Percentiles rank a stretch among this genome's conserved stretches.
phyloP scores from a whole-genome alignment of 2,113 vertebrate species.

The Struthidea cinerea region DNA sequence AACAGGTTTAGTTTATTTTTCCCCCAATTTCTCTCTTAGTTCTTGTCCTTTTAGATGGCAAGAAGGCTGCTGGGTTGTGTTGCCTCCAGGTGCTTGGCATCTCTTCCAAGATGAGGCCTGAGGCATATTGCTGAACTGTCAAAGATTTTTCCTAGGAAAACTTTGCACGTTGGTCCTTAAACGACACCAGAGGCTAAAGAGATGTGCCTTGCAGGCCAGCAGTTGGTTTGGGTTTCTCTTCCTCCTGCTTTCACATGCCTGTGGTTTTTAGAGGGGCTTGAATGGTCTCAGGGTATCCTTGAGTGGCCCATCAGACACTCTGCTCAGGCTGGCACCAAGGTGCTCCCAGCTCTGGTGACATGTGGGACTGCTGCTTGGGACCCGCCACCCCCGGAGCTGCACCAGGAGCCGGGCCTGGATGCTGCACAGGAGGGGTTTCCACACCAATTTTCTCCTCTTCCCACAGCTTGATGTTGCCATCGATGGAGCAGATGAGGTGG shows the following conservation, averaged over 20 bases:
- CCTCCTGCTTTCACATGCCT: not conserved
- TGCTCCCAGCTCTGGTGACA: not conserved
- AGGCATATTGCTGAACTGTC: not conserved
- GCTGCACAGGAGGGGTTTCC: not conserved
- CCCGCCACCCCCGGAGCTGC: accelerated
- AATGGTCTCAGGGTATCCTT: not conserved
- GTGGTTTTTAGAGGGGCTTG: not conserved
- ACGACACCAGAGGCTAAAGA: not conserved
- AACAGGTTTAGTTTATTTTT: not conserved
- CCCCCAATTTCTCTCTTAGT: not conserved
- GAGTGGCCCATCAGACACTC: not conserved
- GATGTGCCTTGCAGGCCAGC: not conserved
- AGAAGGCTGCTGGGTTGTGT: not conserved
- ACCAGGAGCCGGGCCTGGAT: not conserved
- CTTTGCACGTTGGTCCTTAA: not conserved
- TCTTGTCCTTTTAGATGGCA: not conserved
- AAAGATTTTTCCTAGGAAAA: not conserved
- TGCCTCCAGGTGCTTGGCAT: not conserved
- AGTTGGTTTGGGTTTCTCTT: not conserved
- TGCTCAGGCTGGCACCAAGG: not conserved
- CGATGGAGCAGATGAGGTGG: constrained; percentile 97
- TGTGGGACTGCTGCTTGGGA: not conserved
- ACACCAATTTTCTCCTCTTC: not conserved
- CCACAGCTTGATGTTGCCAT: constrained; percentile 92
- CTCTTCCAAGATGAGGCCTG: not conserved